These are phyloP conservation scores for Hydroisotoma schaefferi DNA, from an alignment of 2,888 invertebrate species.

Conservation along the genomic window DNA sequence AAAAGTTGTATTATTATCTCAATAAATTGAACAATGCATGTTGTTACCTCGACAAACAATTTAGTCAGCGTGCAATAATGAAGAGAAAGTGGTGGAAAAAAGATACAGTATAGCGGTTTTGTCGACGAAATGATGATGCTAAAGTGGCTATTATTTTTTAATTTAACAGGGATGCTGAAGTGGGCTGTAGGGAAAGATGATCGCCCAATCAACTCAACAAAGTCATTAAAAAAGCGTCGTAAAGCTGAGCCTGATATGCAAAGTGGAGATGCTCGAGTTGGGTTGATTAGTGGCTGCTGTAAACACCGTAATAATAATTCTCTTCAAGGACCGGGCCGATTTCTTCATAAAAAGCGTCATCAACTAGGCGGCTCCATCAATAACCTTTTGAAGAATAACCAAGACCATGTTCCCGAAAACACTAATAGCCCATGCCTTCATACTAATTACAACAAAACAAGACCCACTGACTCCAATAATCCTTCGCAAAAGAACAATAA, in stretches of 20 bases:
- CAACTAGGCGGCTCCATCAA: conserved; percentile 1
- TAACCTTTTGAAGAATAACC: neutral
- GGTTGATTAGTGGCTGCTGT: conserved; percentile 19
- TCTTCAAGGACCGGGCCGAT: conserved; percentile 3
- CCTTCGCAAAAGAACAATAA: conserved; percentile 11
- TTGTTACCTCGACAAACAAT: neutral
- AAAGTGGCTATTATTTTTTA: neutral
- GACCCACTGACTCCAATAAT: neutral
- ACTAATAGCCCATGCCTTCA: conserved; percentile 8
- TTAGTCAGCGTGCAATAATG: neutral
- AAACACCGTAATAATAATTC: conserved; percentile 10
- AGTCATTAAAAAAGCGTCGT: conserved; percentile 32
- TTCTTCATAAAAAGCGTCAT: conserved; percentile 10
- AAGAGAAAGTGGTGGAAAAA: neutral
- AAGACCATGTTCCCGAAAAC: conserved; percentile 5
- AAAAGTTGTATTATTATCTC: too few relatives aligned
- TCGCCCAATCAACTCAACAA: conserved; percentile 34
- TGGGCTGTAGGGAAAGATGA: conserved; percentile 48
- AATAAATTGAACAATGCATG: too few relatives aligned
- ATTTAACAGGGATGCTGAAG: conserved; percentile 45
- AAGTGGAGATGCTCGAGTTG: conserved; percentile 12
- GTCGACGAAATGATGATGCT: neutral
- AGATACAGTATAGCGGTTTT: too few relatives aligned
- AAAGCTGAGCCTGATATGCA: conserved; percentile 13
- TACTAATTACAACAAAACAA: conserved; percentile 5